Base-by-base conservation (phyloP, 2,888 invertebrate genomes). In the Drosophila maculinotata region DNA sequence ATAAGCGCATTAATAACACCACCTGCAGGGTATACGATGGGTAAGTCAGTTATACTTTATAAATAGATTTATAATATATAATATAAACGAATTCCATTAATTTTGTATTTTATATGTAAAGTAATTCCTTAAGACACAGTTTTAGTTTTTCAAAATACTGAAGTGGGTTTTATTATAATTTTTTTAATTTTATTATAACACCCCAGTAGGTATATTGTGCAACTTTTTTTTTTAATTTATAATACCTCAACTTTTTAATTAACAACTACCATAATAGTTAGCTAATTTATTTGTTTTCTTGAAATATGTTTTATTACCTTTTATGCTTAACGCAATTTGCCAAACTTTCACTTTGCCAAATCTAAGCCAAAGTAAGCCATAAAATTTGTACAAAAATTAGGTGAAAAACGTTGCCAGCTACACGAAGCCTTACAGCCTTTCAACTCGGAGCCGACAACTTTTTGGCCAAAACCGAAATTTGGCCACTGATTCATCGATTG, bases 1-100 rank as follows among this genome's bases (percentile, higher is more conserved):
- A 99, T 92, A 96, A 96, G 89, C 94, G 98, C 86, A 97, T 99
- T 84, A 99, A 99, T 92, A 97, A 97, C 90, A 95, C 96, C 42
- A 96, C 96, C 47, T 98, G 98, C 92, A 94, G 98, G 90, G 97
- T 98, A 58, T 99, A 96, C 92, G 95, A 95, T 91, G 96, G 96
- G 98, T 98, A 91, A 94, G 94, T 92, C 1, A 1, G 3, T n/a
- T 12, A 6, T 10, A 6, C 0, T 1, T n/a, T n/a, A n/a, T n/a
- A n/a, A n/a, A n/a, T n/a, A n/a, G n/a, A n/a, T 15, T 8, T 10
- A 23, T 9, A 17, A 28, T n/a, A n/a, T n/a, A n/a, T n/a, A n/a
- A n/a, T n/a, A n/a, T n/a, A n/a, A n/a, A n/a, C n/a, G n/a, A n/a
- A n/a, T n/a, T n/a, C n/a, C n/a, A n/a, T n/a, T n/a, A n/a, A n/a